Percentiles rank a stretch among this genome's conserved stretches.
phyloP scores from a whole-genome alignment of 1,140 invertebrate species.

The Drosophila micromelanica region DNA sequence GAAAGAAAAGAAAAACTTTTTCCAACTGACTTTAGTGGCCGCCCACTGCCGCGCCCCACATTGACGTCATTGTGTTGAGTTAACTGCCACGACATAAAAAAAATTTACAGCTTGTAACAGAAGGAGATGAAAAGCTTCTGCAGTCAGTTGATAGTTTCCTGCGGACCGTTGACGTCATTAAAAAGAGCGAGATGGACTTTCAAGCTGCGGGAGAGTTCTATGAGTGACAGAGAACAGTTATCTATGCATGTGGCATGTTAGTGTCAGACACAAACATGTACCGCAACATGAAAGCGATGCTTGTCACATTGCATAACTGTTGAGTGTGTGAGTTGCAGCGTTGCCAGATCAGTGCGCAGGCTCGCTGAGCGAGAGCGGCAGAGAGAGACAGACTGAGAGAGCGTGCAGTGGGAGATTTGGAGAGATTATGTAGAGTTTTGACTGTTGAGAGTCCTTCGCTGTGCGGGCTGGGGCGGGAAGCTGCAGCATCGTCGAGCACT shows the following conservation, averaged over 20 bases:
- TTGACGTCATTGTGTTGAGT: conserved; percentile 67
- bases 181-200: not conserved
- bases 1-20: not conserved
- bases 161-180: conserved; percentile 58
- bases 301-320: conserved; percentile 74
- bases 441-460: conserved; percentile 53
- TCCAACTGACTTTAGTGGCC: not conserved
- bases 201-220: not conserved
- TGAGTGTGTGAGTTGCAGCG: conserved; percentile 53
- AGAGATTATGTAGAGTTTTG: conserved; percentile 19
- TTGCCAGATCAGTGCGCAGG: conserved; percentile 29
- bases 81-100: not conserved
- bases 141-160: not conserved
- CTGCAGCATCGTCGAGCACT: conserved; percentile 42
- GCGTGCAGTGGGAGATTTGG: conserved; percentile 29
- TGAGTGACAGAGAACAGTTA: conserved; percentile 2
- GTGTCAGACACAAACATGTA: conserved; percentile 26
- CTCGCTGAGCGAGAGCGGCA: conserved; percentile 12
- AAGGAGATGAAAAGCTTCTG: too few species aligned
- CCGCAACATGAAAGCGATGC: conserved; percentile 29
- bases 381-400: conserved; percentile 7
- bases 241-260: conserved; percentile 27
- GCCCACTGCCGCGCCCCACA: conserved; percentile 2
- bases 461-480: conserved; percentile 35
- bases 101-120: too few species aligned